phyloP scores from a whole-genome alignment of 2,113 vertebrate genomes.

The Trogon surrucura region DNA sequence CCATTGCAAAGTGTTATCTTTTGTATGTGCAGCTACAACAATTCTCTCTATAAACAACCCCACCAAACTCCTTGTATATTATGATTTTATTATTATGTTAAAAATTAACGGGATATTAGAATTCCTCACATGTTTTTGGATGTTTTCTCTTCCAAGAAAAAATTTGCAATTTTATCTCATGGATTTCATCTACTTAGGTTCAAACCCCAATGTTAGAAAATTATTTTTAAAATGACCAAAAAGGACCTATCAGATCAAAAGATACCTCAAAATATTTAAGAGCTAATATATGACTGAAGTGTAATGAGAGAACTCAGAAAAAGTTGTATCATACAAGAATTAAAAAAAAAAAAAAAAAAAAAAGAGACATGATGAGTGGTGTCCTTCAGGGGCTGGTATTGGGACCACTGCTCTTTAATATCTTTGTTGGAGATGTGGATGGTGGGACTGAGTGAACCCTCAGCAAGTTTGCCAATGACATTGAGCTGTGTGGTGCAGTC shows the following conservation, averaged over 20 bases:
- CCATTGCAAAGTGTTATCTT: background rate
- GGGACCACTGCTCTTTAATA: no score
- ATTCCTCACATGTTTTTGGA: background rate
- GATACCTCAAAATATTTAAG: background rate
- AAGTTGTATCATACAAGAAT: background rate
- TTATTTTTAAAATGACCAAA: background rate
- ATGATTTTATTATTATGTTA: background rate
- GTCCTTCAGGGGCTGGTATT: no score
- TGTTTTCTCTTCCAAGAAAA: background rate
- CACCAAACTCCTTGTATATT: background rate
- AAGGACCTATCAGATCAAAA: background rate
- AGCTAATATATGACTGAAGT: background rate
- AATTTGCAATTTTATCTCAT: background rate
- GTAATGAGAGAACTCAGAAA: background rate
- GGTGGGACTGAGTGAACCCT: no score
- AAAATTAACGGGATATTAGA: background rate
- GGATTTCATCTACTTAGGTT: background rate
- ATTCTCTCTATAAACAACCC: background rate
- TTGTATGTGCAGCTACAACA: background rate
- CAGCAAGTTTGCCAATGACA: no score
- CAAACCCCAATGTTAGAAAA: background rate
- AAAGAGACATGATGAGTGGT: no score
- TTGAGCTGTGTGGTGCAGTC: no score
- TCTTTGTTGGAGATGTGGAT: no score
- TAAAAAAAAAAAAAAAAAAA: background rate